Base-by-base conservation (phyloP, 2,113 vertebrate genomes). In the Mesoclemmys tuberculata region DNA sequence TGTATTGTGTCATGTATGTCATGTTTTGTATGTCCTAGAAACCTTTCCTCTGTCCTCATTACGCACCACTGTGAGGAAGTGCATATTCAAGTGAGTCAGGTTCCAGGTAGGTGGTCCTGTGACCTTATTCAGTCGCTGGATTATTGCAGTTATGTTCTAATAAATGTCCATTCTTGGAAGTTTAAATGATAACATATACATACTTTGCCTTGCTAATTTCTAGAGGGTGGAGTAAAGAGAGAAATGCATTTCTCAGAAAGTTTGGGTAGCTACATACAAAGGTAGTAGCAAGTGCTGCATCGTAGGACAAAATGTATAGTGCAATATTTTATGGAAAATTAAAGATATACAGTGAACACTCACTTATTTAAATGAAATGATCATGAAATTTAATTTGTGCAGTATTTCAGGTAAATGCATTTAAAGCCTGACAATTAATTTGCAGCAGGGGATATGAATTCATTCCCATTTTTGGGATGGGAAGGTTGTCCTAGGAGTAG, bases 131-230 rank as follows among this genome's bases (percentile, higher is more conserved):
- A 46, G 13, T 90, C 75, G 4, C 2, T 68, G 29, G 3, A 38
- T 91, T 91, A 91, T 46, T 88, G 84, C 54, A 75, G 5, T 75
- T 96, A n/a, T 4, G 3, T 85, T 93, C 93, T 90, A 86, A 86
- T 81, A 88, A 54, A 48, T 82, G 41, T 49, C 88, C 19, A 35
- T 92, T 84, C 6, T 80, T 84, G 31, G 26, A 49, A 5, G 38
- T 80, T 22, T 80, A 38, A 94, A 75, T 44, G 48, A n/a, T 75
- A 64, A 80, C n/a, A 82, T 81, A 26, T 12, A 35, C 31, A 2
- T 0, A 1, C 89, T 92, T 90, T 93, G 27, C 82, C 56, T 68
- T 91, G 52, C 86, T 26, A 29, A 0, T 81, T 90, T 8, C 35
- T 68, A 10, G 38, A 82, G 16, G 14, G 21, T 88, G 27, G 35